Percentiles rank a stretch among this genome's conserved stretches.
Evolutionary conservation across 2,888 invertebrate species (phyloP).

Genomic region (Eristalis intricaria): DNA sequence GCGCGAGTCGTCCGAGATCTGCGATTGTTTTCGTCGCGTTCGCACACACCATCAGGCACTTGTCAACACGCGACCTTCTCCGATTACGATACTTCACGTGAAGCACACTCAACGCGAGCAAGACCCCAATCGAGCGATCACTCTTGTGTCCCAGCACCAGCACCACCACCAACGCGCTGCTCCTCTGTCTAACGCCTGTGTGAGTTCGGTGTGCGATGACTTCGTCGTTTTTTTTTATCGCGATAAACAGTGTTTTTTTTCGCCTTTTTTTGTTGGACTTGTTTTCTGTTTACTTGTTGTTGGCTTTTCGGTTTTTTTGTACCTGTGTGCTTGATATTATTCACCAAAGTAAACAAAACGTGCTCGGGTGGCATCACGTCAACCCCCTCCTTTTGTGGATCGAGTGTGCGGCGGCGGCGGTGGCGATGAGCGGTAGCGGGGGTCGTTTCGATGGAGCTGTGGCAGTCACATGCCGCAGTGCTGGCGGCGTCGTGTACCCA

Average conservation of each 20-base stretch:
- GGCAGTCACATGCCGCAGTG: conserved; percentile 30
- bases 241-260: conserved; percentile 3
- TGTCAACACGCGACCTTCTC: conserved; percentile 70
- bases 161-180: neutral
- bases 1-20: neutral
- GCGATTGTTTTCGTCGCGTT: conserved; percentile 22
- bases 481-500: conserved; percentile 49
- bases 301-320: conserved; percentile 35
- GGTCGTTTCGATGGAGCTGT: neutral
- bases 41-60: conserved; percentile 45
- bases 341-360: conserved; percentile 71
- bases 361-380: conserved; percentile 66
- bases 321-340: conserved; percentile 61
- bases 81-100: conserved; percentile 68
- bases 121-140: conserved; percentile 45
- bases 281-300: conserved; percentile 20
- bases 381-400: conserved; percentile 14
- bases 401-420: conserved; percentile 34
- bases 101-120: conserved; percentile 47
- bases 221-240: conserved; percentile 38
- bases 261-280: neutral
- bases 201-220: neutral
- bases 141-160: conserved; percentile 52
- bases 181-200: conserved; percentile 12
- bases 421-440: conserved; percentile 36